Evolutionary conservation across 2,888 invertebrate species (phyloP).

Genomic region (Falcaria lacertinaria): DNA sequence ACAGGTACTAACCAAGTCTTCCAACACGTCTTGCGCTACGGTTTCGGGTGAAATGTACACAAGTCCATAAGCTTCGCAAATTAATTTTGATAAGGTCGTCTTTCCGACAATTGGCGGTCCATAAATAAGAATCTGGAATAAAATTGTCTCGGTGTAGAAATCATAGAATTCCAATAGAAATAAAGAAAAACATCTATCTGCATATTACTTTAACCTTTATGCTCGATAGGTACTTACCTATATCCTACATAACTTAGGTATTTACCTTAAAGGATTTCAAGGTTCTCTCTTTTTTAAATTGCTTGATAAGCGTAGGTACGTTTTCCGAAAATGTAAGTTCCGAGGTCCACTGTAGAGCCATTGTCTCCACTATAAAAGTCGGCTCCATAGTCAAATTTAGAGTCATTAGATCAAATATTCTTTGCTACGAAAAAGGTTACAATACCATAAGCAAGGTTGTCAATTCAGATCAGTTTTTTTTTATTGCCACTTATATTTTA

Average conservation of each 20-base stretch:
- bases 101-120: slow-evolving; percentile 85
- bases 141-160: neutral
- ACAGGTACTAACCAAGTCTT: slow-evolving; percentile 74
- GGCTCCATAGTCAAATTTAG: slow-evolving; percentile 81
- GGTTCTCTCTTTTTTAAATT: slow-evolving; percentile 73
- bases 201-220: no score
- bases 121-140: slow-evolving; percentile 70
- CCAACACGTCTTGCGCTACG: slow-evolving; percentile 72
- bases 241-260: no score
- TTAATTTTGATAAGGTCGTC: slow-evolving; percentile 76
- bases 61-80: slow-evolving; percentile 79
- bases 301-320: slow-evolving; percentile 60
- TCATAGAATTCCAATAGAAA: slow-evolving; percentile 8
- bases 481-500: slow-evolving; percentile 1
- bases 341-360: slow-evolving; percentile 74
- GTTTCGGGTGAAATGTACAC: slow-evolving; percentile 77
- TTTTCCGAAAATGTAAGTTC: slow-evolving; percentile 73
- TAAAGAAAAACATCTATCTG: no score
- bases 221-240: no score
- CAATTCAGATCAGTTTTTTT: no score
- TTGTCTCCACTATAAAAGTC: slow-evolving; percentile 72
- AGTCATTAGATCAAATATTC: slow-evolving; percentile 76
- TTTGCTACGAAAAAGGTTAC: slow-evolving; percentile 63
- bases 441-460: neutral
- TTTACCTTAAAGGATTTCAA: slow-evolving; percentile 80